phyloP scores from a whole-genome alignment of 2,888 invertebrate genomes.

The Actias luna region DNA sequence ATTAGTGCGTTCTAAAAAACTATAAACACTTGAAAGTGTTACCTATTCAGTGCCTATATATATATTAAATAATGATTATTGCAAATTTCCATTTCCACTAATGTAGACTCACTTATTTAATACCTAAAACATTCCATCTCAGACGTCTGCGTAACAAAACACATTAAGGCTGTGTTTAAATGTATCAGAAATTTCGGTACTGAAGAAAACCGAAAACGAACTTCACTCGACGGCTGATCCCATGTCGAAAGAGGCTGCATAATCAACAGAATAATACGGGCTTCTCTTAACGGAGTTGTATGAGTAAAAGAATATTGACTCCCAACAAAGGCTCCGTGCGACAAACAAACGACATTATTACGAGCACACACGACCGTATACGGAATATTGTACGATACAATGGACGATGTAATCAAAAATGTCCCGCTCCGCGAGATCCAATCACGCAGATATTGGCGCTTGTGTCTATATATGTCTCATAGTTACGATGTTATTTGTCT shows the following conservation, averaged over 20 bases:
- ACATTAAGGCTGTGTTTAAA: too few relatives aligned
- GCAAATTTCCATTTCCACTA: too few relatives aligned
- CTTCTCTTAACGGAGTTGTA: neutral
- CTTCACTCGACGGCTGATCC: neutral
- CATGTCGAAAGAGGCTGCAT: neutral
- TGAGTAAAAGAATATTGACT: constrained; percentile 2
- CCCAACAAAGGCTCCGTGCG: neutral
- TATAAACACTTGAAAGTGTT: too few relatives aligned
- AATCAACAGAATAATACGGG: neutral
- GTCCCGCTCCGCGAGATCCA: constrained; percentile 1
- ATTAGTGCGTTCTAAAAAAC: too few relatives aligned
- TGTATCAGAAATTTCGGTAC: too few relatives aligned
- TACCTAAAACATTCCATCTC: too few relatives aligned
- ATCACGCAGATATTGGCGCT: constrained; percentile 2
- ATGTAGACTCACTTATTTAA: too few relatives aligned
- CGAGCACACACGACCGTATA: neutral
- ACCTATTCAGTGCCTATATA: too few relatives aligned
- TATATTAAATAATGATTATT: too few relatives aligned
- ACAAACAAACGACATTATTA: constrained; percentile 6
- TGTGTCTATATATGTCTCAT: neutral
- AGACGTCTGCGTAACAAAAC: too few relatives aligned
- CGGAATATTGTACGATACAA: constrained; percentile 3
- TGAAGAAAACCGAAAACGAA: too few relatives aligned
- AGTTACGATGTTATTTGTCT: neutral
- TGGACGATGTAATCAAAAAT: constrained; percentile 8